These are phyloP conservation scores for Periophthalmus magnuspinnatus DNA, from an alignment of 2,797 vertebrate species.

Conservation along the genomic window DNA sequence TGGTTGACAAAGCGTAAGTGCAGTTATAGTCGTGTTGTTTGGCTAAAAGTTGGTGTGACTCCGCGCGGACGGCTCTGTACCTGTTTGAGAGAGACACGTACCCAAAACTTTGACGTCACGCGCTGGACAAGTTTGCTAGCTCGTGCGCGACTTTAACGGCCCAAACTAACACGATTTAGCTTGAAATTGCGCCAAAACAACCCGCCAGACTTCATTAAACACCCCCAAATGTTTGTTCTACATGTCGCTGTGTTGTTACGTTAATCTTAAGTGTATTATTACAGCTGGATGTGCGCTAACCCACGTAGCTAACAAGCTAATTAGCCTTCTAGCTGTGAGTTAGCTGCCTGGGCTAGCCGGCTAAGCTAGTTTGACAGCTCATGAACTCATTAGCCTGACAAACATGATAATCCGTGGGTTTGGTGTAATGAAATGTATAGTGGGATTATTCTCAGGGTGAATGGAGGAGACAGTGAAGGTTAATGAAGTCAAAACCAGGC, in stretches of 20 bases:
- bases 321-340: slow-evolving; percentile 47
- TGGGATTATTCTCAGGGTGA: background rate
- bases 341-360: slow-evolving; percentile 47
- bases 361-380: slow-evolving; percentile 70
- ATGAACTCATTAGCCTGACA: slow-evolving; percentile 12
- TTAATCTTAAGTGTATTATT: slow-evolving; percentile 9
- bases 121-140: slow-evolving; percentile 65
- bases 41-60: slow-evolving; percentile 31
- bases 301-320: slow-evolving; percentile 62
- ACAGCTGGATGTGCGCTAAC: slow-evolving; percentile 43
- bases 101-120: slow-evolving; percentile 82
- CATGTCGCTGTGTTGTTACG: background rate
- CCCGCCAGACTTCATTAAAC: background rate
- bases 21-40: slow-evolving; percentile 15
- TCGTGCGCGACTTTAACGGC: slow-evolving; percentile 45
- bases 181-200: background rate
- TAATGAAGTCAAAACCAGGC: background rate
- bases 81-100: slow-evolving; percentile 84
- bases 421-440: background rate
- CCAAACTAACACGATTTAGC: slow-evolving; percentile 22
- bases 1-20: slow-evolving; percentile 99
- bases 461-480: background rate
- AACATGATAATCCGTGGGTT: background rate
- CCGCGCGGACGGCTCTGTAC: slow-evolving; percentile 53
- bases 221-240: background rate